phyloP scores from a whole-genome alignment of 2,888 invertebrate genomes.

The Acanthosepion lycidas region DNA sequence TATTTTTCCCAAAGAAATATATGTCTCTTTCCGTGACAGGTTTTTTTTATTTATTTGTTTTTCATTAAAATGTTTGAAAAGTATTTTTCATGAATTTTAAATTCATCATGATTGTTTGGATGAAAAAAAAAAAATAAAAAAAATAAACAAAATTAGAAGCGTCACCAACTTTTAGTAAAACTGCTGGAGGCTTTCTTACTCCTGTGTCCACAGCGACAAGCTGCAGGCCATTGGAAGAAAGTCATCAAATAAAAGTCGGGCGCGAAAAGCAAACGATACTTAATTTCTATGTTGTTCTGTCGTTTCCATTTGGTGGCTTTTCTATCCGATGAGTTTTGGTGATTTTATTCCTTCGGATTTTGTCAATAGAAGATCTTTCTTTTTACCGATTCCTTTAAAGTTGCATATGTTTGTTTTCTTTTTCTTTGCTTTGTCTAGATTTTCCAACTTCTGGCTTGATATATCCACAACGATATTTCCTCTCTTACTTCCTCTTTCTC shows the following conservation, averaged over 20 bases:
- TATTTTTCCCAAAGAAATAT: too few relatives aligned
- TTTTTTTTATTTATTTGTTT: background rate
- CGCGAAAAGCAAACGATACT: background rate
- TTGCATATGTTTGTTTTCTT: too few relatives aligned
- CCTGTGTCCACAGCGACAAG: background rate
- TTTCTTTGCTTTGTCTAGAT: too few relatives aligned
- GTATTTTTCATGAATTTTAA: background rate
- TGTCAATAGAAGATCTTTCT: too few relatives aligned
- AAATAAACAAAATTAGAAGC: background rate
- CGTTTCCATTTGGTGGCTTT: too few relatives aligned
- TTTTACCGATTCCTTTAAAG: too few relatives aligned
- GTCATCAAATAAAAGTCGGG: background rate
- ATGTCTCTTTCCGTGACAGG: background rate
- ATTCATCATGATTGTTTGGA: background rate
- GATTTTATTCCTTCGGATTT: too few relatives aligned
- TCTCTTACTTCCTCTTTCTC: too few relatives aligned
- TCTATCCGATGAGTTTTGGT: too few relatives aligned
- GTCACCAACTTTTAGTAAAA: background rate
- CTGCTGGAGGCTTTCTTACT: background rate
- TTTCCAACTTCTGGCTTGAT: too few relatives aligned
- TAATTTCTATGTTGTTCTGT: background rate
- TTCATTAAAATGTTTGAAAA: background rate
- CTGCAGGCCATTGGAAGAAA: background rate
- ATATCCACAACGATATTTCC: too few relatives aligned
- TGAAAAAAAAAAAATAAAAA: background rate